These are phyloP conservation scores for Pachycephala philippinensis DNA, from an alignment of 2,113 vertebrate genomes.

Conservation along the genomic window DNA sequence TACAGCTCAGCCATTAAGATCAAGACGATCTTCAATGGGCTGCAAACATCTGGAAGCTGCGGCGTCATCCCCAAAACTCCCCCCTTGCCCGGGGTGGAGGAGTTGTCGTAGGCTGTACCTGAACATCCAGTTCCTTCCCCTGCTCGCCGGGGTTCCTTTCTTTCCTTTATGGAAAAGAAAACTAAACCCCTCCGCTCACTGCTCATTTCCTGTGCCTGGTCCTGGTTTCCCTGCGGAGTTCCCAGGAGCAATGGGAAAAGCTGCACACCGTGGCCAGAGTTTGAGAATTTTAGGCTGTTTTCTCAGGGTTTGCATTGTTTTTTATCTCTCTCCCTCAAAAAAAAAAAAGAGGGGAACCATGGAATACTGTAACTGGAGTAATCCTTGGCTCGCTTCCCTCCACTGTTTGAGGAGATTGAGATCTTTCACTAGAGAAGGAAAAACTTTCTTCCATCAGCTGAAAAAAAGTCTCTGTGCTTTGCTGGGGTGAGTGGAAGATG, in stretches of 20 bases:
- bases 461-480: neutral
- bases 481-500: neutral
- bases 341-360: neutral
- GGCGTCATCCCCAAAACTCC: neutral
- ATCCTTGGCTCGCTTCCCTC: neutral
- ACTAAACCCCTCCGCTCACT: rapidly evolving
- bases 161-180: neutral
- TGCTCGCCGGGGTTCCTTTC: neutral
- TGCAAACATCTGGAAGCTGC: conserved; percentile 23
- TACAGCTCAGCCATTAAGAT: neutral
- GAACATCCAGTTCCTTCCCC: conserved; percentile 4
- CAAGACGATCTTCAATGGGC: neutral
- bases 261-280: rapidly evolving
- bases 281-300: neutral
- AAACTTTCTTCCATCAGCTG: neutral
- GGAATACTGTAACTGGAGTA: neutral
- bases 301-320: neutral
- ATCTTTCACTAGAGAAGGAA: neutral
- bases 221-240: neutral
- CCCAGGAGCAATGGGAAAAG: rapidly evolving
- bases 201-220: rapidly evolving
- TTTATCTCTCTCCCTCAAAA: neutral
- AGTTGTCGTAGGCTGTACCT: neutral
- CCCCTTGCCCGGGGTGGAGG: neutral
- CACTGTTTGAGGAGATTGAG: neutral